phyloP scores from a whole-genome alignment of 1,140 invertebrate species.

The Adelges cooleyi region DNA sequence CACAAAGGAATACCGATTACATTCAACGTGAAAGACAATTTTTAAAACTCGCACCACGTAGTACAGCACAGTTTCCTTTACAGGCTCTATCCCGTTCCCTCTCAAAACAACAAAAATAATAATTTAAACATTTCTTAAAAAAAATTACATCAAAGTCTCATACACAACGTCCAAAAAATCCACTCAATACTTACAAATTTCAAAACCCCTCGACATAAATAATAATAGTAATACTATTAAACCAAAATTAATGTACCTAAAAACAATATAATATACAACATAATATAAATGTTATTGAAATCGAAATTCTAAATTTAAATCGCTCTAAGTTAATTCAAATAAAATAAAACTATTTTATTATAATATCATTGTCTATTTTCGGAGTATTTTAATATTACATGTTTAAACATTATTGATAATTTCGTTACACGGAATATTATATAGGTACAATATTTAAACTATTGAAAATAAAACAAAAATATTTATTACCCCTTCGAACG shows the following conservation, averaged over 20 bases:
- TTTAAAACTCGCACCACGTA: constrained; percentile 5
- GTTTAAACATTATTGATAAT: constrained; percentile 6
- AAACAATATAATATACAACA: no score
- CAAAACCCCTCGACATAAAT: no score
- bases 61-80: not conserved
- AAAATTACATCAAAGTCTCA: no score
- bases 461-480: not conserved
- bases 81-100: constrained; percentile 8
- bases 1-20: no score
- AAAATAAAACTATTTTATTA: constrained; percentile 5
- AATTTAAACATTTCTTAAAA: no score
- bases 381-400: not conserved
- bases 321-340: no score
- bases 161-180: not conserved
- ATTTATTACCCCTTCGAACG: constrained; percentile 1
- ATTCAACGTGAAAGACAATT: not conserved
- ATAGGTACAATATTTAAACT: no score
- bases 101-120: no score
- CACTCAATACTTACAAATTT: not conserved
- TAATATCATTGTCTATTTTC: not conserved
- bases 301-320: constrained; percentile 13
- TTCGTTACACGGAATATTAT: constrained; percentile 1
- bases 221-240: no score
- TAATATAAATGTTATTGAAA: no score
- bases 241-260: no score